Conservation (phyloP, 2,888 invertebrate species). For the Hydraecia micacea region DNA sequence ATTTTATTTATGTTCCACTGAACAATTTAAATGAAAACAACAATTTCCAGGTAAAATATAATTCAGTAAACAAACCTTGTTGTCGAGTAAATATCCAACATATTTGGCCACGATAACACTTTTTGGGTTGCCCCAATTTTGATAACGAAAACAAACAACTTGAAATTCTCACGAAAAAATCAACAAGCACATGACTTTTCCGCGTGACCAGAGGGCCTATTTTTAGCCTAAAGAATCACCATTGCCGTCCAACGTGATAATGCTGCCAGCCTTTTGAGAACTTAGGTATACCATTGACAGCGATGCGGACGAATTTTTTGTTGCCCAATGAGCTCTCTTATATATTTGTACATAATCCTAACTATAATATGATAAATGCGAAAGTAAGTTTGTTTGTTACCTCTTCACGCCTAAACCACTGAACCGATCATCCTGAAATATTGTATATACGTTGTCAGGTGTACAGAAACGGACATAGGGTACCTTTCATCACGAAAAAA, state of each 20-base stretch:
- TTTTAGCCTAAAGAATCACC: neutral
- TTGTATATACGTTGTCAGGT: too few species aligned
- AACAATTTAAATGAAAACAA: constrained; percentile 18
- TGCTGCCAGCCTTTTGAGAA: neutral
- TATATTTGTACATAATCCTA: too few species aligned
- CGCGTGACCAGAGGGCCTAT: neutral
- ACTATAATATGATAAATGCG: too few species aligned
- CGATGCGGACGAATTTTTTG: neutral
- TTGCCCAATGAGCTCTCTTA: neutral
- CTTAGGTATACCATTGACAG: too few species aligned
- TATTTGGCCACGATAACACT: constrained; percentile 10
- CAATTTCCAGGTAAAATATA: neutral
- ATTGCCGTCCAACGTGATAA: neutral
- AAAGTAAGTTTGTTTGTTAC: too few species aligned
- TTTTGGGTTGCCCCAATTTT: constrained; percentile 22
- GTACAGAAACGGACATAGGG: too few species aligned
- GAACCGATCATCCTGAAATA: too few species aligned
- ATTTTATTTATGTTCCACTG: neutral
- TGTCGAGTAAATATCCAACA: constrained; percentile 21
- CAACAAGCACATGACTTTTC: neutral
- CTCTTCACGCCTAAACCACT: too few species aligned
- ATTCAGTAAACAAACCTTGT: constrained; percentile 23
- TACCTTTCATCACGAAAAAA: too few species aligned
- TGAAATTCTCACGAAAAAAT: constrained; percentile 1
- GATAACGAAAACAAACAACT: constrained; percentile 1